Conservation (phyloP, 2,797 vertebrate species). For the Atherinosoma microstoma region DNA sequence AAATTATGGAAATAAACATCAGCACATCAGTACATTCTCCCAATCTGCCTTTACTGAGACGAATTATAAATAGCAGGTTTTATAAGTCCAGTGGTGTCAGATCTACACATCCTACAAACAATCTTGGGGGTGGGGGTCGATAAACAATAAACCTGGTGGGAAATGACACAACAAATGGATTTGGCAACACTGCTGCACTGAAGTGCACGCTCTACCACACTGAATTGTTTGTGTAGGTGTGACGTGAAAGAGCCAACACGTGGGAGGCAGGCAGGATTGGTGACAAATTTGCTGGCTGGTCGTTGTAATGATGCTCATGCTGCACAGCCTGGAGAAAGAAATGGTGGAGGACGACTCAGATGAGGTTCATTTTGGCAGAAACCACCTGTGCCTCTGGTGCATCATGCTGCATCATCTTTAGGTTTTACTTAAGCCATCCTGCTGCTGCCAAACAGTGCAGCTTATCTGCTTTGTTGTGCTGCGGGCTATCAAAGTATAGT, state of each 20-base stretch:
- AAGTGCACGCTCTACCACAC: neutral
- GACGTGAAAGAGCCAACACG: constrained; percentile 28
- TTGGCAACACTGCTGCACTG: neutral
- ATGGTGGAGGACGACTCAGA: constrained; percentile 25
- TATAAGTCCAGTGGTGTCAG: constrained; percentile 1
- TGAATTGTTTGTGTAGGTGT: constrained; percentile 25
- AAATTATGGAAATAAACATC: neutral
- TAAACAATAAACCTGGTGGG: neutral
- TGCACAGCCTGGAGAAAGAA: constrained; percentile 25
- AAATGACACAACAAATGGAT: constrained; percentile 2
- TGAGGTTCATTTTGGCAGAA: constrained; percentile 27
- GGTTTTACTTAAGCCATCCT: neutral
- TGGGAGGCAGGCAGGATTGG: constrained; percentile 40
- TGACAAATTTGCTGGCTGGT: constrained; percentile 30
- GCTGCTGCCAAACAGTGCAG: neutral
- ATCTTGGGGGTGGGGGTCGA: neutral
- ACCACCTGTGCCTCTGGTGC: constrained; percentile 4
- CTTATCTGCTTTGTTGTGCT: constrained; percentile 9
- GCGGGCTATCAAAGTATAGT: constrained; percentile 11
- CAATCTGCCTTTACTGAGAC: neutral
- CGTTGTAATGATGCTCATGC: constrained; percentile 13
- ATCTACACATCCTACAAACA: neutral
- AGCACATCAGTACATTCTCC: neutral
- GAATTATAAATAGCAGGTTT: constrained; percentile 10
- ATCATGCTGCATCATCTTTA: constrained; percentile 21